Evolutionary conservation across 2,113 vertebrate species (phyloP).

Genomic region (Hippocampus zosterae): DNA sequence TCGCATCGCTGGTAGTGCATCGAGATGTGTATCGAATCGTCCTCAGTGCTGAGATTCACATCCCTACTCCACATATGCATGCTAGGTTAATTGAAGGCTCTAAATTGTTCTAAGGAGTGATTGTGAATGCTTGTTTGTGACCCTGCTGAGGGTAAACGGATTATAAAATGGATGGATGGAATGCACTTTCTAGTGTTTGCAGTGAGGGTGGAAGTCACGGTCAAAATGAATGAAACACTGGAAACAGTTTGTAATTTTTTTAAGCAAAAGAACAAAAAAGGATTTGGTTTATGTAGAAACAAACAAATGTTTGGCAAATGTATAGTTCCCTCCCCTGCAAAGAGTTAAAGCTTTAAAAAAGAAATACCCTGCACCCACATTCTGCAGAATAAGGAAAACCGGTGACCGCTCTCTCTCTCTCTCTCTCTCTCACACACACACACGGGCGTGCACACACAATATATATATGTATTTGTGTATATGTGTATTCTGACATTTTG

Average conservation of each 20-base stretch:
- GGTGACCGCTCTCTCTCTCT: slow-evolving; percentile 2
- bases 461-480: slow-evolving; percentile 40
- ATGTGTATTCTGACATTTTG: slow-evolving; percentile 64
- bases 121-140: no score
- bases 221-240: slow-evolving; percentile 66
- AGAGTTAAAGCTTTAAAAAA: slow-evolving; percentile 85
- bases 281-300: slow-evolving; percentile 89
- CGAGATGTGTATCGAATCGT: no score
- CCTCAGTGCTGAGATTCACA: no score
- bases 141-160: no score
- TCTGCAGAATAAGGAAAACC: slow-evolving; percentile 52
- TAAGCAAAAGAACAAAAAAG: slow-evolving; percentile 75
- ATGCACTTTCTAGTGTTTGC: neutral
- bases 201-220: neutral
- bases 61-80: neutral
- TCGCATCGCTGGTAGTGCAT: no score
- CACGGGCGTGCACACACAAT: slow-evolving; percentile 39
- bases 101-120: no score
- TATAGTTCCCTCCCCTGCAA: slow-evolving; percentile 75
- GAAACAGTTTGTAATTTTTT: slow-evolving; percentile 63
- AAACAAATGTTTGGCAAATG: slow-evolving; percentile 82
- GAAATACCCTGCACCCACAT: slow-evolving; percentile 49
- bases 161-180: neutral
- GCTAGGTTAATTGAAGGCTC: neutral
- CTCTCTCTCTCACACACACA: no score